These are phyloP conservation scores for Amphiduros pacificus DNA, from an alignment of 2,888 invertebrate genomes.

Conservation along the genomic window DNA sequence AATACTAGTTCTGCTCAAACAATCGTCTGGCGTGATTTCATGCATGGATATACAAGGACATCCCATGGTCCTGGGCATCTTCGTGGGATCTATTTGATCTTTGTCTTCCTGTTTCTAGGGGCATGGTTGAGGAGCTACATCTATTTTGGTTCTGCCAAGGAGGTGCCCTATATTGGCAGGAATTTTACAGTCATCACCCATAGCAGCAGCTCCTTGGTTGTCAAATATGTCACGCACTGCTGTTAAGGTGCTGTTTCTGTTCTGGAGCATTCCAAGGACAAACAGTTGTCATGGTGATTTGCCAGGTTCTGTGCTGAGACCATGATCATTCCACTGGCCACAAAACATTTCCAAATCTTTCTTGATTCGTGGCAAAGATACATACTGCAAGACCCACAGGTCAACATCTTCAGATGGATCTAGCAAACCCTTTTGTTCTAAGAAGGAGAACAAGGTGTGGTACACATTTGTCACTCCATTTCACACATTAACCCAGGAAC, in stretches of 20 bases:
- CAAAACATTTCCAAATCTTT: constrained; percentile 4
- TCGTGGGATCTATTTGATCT: no score
- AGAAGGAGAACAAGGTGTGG: constrained; percentile 19
- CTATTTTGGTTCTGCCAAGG: background rate
- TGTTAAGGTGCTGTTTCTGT: background rate
- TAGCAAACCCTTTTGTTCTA: constrained; percentile 23
- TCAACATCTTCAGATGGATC: no score
- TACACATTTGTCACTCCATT: constrained; percentile 14
- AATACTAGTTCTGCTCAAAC: no score
- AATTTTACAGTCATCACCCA: background rate
- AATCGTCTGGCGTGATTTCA: no score
- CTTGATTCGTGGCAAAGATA: constrained; percentile 18
- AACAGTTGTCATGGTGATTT: constrained; percentile 15
- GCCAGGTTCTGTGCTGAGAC: constrained; percentile 18
- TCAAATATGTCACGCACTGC: background rate
- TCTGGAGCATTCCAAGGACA: constrained; percentile 4
- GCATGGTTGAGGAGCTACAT: background rate
- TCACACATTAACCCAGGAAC: constrained; percentile 30
- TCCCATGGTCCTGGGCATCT: no score
- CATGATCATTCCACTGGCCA: constrained; percentile 25
- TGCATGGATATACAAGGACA: no score
- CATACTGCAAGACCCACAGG: constrained; percentile 16
- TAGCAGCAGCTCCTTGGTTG: background rate
- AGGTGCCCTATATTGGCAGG: background rate
- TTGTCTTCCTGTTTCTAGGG: no score